Base-by-base conservation (phyloP, 1,140 invertebrate genomes). In the Limonius californicus region DNA sequence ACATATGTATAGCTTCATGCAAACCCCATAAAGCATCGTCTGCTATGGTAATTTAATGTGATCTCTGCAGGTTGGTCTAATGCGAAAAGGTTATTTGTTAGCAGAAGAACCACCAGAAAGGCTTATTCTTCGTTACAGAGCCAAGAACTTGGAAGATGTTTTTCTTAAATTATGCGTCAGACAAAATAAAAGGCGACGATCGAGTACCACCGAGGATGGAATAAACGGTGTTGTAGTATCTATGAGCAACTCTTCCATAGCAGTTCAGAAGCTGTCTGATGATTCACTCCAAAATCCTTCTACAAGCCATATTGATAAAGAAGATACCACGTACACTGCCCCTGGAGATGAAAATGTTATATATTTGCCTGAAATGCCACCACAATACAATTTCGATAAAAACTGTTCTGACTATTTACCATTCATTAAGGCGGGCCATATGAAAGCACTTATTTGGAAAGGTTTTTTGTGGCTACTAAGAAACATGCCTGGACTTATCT, bases 401-500 rank as follows among this genome's bases (percentile, higher is more conserved):
- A 39, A 39, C 2, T 14, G 2, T 11, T 39, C 78, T 35, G 85
- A 89, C 54, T 79, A 83, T 20, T 80, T 87, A 1, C 85, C 84
- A 73, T 82, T 89, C 42, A 79, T 90, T 69, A 82, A 88, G 68
- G 73, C 78, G 19, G 79, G 84, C 70, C 89, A 92, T 64, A 89
- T 94, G 82, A 84, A 85, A 54, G 94, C 94, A 6, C 76, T 97
- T 32, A 82, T 95, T 55, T 90, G 92, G 77, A 98, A 98, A 79
- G 97, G 97, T 78, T 89, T 96, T 73, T 83, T 95, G 19, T 84
- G 92, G 63, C 94, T 97, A 88, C 92, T 90, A 86, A 83, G 94
- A 64, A 97, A 97, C 76, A 89, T 95, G 47, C 85, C 86, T 39
- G 87, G 94, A 14, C 91, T 95, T 86, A 77, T 92, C 61, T 97